Base-by-base conservation (phyloP, 2,888 invertebrate genomes). In the Lepidocyrtinus sp. region DNA sequence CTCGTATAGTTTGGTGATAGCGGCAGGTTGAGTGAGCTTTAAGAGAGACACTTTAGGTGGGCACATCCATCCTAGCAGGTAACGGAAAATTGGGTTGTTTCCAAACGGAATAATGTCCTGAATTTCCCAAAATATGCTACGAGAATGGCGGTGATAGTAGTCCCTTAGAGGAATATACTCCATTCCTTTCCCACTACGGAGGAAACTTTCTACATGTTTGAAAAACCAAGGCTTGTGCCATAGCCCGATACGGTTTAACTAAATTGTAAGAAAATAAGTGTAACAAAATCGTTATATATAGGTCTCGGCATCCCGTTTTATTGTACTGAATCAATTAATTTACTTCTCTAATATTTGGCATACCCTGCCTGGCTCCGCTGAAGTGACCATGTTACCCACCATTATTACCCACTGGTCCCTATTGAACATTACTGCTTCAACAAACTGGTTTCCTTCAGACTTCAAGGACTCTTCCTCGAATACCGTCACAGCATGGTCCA, bases 181-280 rank as follows among this genome's bases (percentile, higher is more conserved):
- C 89, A 67, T 19, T 0, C 88, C 88, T 2, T 84, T 86, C 64
- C 89, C 89, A 17, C 85, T 88, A 1, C 86, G 87, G 79, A 91
- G 86, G 85, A 91, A 91, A 0, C 88, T 89, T 87, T 92, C 90
- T 0, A 94, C 95, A 88, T 95, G 94, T 78, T 91, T 92, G 90
- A 93, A 95, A 90, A 95, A 96, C 95, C 95, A 95, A 5, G 94
- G 94, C 83, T 95, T 93, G 88, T 94, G 92, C 93, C 94, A 95
- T 74, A 90, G 89, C 0, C 95, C 94, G 83, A 95, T 94, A 0
- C 90, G 88, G 87, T 96, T 95, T 1, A 93, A 87, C 93, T 94
- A 88, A 25, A 87, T 84, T 74, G 1, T 22, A 72, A 61, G 75
- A 70, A 62, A 74, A 1, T n/a, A n/a, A n/a, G n/a, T n/a, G n/a